Evolutionary conservation across 2,888 invertebrate genomes (phyloP).

Genomic region (Heliconius sara): DNA sequence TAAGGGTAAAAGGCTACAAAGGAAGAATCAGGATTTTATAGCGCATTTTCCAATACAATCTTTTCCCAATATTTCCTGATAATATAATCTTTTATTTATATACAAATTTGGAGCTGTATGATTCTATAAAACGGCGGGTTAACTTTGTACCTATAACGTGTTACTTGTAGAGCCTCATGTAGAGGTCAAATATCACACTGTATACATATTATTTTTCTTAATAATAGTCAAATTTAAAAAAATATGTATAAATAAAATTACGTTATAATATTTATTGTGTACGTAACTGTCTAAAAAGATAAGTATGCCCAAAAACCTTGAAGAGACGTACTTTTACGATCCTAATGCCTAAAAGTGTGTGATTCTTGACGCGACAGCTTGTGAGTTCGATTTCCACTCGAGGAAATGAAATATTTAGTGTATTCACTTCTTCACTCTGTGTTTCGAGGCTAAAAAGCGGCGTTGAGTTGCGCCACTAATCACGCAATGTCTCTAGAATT

Average conservation of each 20-base stretch:
- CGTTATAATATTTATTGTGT: too few species aligned
- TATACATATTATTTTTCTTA: background rate
- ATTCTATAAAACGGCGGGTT: conserved; percentile 37
- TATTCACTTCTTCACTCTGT: too few species aligned
- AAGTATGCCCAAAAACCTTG: too few species aligned
- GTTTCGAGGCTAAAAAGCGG: too few species aligned
- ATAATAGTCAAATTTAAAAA: background rate
- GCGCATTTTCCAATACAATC: conserved; percentile 51
- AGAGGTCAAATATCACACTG: conserved; percentile 19
- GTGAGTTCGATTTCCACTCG: background rate
- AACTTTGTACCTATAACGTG: conserved; percentile 30
- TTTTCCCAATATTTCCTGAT: conserved; percentile 51
- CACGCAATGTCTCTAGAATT: too few species aligned
- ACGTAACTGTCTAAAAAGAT: too few species aligned
- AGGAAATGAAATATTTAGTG: background rate
- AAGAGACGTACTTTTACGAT: too few species aligned
- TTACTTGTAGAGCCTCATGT: conserved; percentile 19
- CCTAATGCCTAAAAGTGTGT: too few species aligned
- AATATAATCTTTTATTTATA: conserved; percentile 62
- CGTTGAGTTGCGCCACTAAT: too few species aligned
- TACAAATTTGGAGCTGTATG: conserved; percentile 39
- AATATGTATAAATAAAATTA: too few species aligned
- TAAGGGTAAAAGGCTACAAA: conserved; percentile 45
- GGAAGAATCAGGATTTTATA: conserved; percentile 52
- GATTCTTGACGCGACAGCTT: background rate